Conservation (phyloP, 2,113 vertebrate species). For the Seriola dumerili region DNA sequence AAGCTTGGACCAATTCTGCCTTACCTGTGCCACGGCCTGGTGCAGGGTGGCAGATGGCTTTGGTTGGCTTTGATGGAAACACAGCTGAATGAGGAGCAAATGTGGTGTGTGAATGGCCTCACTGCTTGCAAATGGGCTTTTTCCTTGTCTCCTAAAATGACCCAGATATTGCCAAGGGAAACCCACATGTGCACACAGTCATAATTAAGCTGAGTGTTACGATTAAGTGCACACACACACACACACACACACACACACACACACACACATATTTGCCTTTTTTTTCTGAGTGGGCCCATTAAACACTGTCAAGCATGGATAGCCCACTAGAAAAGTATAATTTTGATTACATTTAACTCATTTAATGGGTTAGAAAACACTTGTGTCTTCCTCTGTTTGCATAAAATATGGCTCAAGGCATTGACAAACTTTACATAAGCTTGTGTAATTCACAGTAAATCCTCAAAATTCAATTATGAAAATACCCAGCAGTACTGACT, state of each 20-base stretch:
- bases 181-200: not conserved
- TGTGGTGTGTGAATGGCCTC: constrained; percentile 42
- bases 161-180: constrained; percentile 23
- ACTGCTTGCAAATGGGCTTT: constrained; percentile 38
- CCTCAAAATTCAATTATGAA: constrained; percentile 24
- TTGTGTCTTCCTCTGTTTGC: not conserved
- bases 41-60: constrained; percentile 57
- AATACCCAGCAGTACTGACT: constrained; percentile 19
- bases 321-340: not conserved
- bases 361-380: not conserved
- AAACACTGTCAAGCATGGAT: not conserved
- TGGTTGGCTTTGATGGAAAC: constrained; percentile 42
- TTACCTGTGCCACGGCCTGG: constrained; percentile 38
- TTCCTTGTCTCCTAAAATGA: constrained; percentile 52
- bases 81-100: constrained; percentile 51
- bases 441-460: constrained; percentile 11
- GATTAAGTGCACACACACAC: not conserved
- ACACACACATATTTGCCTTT: too few species aligned
- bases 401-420: constrained; percentile 4
- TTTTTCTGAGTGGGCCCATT: constrained; percentile 2
- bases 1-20: constrained; percentile 21
- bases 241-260: too few species aligned
- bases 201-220: constrained; percentile 25
- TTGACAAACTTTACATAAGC: not conserved
- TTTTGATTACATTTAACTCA: not conserved